phyloP scores from a whole-genome alignment of 2,888 invertebrate species.

The Ormyrus pomaceus region DNA sequence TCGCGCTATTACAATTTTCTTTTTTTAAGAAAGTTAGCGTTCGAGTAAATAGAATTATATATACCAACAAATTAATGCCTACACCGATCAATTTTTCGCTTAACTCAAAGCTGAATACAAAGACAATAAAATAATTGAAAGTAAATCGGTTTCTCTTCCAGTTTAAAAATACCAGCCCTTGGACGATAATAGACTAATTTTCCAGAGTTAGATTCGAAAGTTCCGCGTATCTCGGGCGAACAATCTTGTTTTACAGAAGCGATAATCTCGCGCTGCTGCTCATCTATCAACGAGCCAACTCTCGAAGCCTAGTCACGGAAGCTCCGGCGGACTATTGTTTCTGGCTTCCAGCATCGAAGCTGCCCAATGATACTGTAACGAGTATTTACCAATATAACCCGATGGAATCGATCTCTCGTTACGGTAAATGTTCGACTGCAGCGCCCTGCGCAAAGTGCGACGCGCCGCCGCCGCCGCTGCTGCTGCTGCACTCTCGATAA shows the following conservation, averaged over 20 bases:
- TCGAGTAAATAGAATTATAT: no score
- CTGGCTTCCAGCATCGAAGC: neutral
- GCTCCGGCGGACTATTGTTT: conserved; percentile 14
- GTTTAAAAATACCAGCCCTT: neutral
- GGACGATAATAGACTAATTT: conserved; percentile 25
- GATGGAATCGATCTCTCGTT: conserved; percentile 46
- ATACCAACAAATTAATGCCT: no score
- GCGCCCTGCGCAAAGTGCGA: neutral
- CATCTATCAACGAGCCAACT: neutral
- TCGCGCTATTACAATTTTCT: no score
- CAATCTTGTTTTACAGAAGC: conserved; percentile 25
- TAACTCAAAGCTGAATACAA: neutral
- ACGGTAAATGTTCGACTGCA: conserved; percentile 32
- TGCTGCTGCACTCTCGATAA: no score
- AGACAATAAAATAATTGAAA: conserved; percentile 6
- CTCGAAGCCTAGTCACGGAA: conserved; percentile 12
- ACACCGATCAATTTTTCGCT: neutral
- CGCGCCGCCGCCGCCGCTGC: no score
- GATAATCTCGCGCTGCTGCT: conserved; percentile 20
- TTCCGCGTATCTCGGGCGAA: neutral
- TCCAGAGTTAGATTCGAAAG: conserved; percentile 21
- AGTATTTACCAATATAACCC: conserved; percentile 45
- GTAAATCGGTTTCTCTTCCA: neutral
- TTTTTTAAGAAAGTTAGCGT: no score
- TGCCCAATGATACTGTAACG: conserved; percentile 29